Evolutionary conservation across 1,140 invertebrate species (phyloP), one percentile per base, ranked within the genome.

Genomic region (Metaphire vulgaris): DNA sequence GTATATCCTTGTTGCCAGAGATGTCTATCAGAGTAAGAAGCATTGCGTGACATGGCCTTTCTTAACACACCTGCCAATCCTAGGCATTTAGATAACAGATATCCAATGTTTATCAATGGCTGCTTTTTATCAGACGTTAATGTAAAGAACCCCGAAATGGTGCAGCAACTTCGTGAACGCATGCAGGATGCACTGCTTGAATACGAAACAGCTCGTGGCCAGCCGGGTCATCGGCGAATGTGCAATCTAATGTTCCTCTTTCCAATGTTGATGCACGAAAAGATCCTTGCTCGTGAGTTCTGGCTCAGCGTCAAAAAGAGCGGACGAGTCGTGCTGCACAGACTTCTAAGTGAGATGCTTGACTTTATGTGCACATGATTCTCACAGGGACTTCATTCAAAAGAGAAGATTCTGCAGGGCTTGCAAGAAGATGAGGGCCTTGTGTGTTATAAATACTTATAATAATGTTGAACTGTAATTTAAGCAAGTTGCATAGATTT

Each of bases 261-360:
- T 83, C 96, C 96, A 0, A 90, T 92, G 69, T 87, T 98, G 77
- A 84, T 80, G 79, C 94, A 96, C 85, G 92, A 94, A 0, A 95
- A 98, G 85, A 89, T 91, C 30, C 90, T 93, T 29, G 90, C 96
- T 70, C 89, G 95, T 70, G 90, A 91, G 80, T 97, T 96, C 86
- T 98, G 96, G 96, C 90, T 91, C 1, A 90, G 88, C 81, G 90
- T 97, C 21, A 92, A 95, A 81, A 90, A 92, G 81, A 93, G 94
- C 79, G 92, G 93, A 28, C 92, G 92, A 82, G 92, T 96, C 72
- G 90, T 91, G 71, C 96, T 98, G 93, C 97, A 98, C 88, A 98
- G 98, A 87, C 89, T 98, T 12, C 97, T 98, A 85, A 89, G 96
- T 32, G 96, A 98, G 88, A 98, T 98, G 96, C 88, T 98, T 72